Evolutionary conservation across 2,113 vertebrate species (phyloP).

Genomic region (Strix aluco): DNA sequence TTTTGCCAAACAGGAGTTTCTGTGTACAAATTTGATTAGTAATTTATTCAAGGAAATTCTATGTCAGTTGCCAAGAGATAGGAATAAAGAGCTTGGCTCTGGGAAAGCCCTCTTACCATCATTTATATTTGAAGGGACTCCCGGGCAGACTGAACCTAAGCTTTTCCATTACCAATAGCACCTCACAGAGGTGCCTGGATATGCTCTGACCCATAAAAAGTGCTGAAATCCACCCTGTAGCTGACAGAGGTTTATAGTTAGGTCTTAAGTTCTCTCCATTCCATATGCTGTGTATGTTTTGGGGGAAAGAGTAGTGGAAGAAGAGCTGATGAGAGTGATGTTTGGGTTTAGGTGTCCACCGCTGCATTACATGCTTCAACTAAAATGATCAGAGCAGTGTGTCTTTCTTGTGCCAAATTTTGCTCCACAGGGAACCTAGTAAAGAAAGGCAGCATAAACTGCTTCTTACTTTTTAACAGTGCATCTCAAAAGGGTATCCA

Average conservation of each 20-base stretch:
- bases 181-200: neutral
- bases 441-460: constrained; percentile 55
- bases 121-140: neutral
- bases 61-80: neutral
- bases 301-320: neutral
- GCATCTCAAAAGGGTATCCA: neutral
- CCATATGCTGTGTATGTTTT: neutral
- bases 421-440: constrained; percentile 42
- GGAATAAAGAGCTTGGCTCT: neutral
- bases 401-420: constrained; percentile 52
- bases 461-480: constrained; percentile 21
- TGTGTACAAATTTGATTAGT: constrained; percentile 1
- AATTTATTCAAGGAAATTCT: constrained; percentile 9
- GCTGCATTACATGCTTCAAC: constrained; percentile 66
- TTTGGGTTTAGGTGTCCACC: constrained; percentile 22
- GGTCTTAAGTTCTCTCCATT: neutral
- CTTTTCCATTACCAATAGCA: neutral
- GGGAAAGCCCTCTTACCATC: neutral
- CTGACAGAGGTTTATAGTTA: neutral
- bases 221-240: neutral
- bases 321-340: constrained; percentile 10
- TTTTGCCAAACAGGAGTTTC: neutral
- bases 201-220: neutral
- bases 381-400: constrained; percentile 62
- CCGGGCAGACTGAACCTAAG: neutral